Conservation (phyloP, 2,113 vertebrate species). For the Hippocampus comes region DNA sequence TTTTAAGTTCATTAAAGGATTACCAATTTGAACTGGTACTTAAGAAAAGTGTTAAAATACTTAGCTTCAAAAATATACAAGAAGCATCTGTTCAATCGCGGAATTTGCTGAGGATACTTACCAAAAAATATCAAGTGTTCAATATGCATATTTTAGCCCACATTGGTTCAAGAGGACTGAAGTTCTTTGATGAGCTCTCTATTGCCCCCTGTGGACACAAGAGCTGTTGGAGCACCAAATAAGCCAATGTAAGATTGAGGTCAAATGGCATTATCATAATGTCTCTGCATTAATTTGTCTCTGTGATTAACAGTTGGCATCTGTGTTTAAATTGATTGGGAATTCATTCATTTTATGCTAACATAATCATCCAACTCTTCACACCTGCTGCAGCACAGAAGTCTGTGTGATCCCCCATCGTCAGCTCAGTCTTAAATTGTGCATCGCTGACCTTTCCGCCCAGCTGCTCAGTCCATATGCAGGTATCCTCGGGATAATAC, state of each 20-base stretch:
- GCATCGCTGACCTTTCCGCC: slow-evolving; percentile 44
- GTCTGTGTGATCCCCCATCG: slow-evolving; percentile 48
- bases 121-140: background rate
- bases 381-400: slow-evolving; percentile 33
- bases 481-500: slow-evolving; percentile 28
- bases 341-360: slow-evolving; percentile 39
- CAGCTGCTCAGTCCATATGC: slow-evolving; percentile 21
- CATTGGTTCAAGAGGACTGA: slow-evolving; percentile 42
- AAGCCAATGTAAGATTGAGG: slow-evolving; percentile 54
- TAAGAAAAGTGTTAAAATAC: background rate
- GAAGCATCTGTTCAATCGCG: background rate
- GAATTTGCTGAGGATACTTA: background rate
- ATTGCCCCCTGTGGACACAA: slow-evolving; percentile 36
- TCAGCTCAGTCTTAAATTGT: slow-evolving; percentile 40
- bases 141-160: slow-evolving; percentile 26
- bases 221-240: slow-evolving; percentile 56
- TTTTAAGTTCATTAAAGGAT: background rate
- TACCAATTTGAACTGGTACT: background rate
- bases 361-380: slow-evolving; percentile 28
- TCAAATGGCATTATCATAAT: slow-evolving; percentile 53
- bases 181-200: slow-evolving; percentile 57
- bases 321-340: slow-evolving; percentile 32
- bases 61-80: background rate
- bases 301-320: slow-evolving; percentile 39
- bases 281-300: slow-evolving; percentile 44